Evolutionary conservation across 1,140 invertebrate species (phyloP).

Genomic region (Drosophila auraria): DNA sequence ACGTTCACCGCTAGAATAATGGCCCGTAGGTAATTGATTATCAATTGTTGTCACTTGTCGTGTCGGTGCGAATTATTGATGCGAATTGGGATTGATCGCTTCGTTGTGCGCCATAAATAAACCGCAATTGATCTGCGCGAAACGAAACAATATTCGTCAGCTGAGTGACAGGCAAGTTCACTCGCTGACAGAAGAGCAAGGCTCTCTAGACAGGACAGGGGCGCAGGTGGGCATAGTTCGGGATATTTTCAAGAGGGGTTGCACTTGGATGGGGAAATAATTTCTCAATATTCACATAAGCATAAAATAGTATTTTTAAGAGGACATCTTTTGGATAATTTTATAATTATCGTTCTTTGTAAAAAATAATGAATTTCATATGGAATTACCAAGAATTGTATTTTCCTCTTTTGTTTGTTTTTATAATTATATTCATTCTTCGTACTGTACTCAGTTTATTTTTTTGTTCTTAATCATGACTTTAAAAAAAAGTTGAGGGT

Average conservation of each 20-base stretch:
- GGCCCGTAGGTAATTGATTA: slow-evolving; percentile 39
- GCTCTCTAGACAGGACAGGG: slow-evolving; percentile 21
- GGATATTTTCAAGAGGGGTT: slow-evolving; percentile 2
- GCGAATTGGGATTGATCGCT: slow-evolving; percentile 34
- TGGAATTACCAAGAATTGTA: no score
- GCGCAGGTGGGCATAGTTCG: slow-evolving; percentile 1
- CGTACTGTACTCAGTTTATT: not conserved
- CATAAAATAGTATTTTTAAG: no score
- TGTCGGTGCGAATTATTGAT: slow-evolving; percentile 45
- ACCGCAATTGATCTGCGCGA: slow-evolving; percentile 25
- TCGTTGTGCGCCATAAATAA: slow-evolving; percentile 34
- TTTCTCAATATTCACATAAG: no score
- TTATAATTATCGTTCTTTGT: not conserved
- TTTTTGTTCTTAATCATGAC: not conserved
- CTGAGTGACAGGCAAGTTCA: slow-evolving; percentile 51
- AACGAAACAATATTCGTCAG: slow-evolving; percentile 27
- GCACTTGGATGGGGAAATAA: not conserved
- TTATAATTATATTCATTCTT: not conserved
- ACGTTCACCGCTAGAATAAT: slow-evolving; percentile 28
- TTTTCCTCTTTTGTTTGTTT: no score
- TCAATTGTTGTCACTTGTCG: slow-evolving; percentile 50
- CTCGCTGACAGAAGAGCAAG: slow-evolving; percentile 41
- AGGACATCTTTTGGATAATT: not conserved
- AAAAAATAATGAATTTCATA: no score
- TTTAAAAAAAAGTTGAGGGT: not conserved